A percentile compares a stretch with the other conserved stretches of the same genome.
Evolutionary conservation across 1,140 invertebrate species (phyloP).

Genomic region (Procambarus clarkii): DNA sequence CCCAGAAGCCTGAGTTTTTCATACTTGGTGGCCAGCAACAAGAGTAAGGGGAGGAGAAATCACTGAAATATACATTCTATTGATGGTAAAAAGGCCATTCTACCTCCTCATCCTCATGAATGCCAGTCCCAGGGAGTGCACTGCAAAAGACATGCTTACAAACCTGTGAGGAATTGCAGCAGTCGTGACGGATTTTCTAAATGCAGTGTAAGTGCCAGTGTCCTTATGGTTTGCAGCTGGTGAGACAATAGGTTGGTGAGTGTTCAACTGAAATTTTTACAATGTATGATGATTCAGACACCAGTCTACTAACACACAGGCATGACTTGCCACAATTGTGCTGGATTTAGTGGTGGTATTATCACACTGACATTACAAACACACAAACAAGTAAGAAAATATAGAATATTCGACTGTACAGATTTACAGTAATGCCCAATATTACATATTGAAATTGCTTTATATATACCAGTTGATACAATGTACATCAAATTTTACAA

Average conservation of each 20-base stretch:
- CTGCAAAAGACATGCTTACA: conserved; percentile 41
- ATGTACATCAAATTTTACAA: conserved; percentile 70
- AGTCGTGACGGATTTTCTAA: conserved; percentile 26
- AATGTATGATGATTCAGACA: conserved; percentile 37
- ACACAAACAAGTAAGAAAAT: conserved; percentile 73
- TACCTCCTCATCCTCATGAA: conserved; percentile 14
- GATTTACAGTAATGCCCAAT: conserved; percentile 72
- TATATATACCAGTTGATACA: conserved; percentile 70
- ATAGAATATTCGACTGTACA: conserved; percentile 73
- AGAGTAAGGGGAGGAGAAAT: conserved; percentile 15
- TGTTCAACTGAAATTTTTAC: conserved; percentile 39
- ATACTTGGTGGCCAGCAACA: conserved; percentile 10
- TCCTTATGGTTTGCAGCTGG: conserved; percentile 46
- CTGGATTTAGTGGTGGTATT: conserved; percentile 50
- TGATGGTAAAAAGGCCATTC: conserved; percentile 9
- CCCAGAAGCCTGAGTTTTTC: conserved; percentile 11
- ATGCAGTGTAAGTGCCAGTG: conserved; percentile 59
- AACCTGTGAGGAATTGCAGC: conserved; percentile 26
- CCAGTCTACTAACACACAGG: conserved; percentile 53
- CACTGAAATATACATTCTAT: conserved; percentile 4
- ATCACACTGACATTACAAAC: conserved; percentile 70
- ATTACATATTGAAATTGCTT: conserved; percentile 67
- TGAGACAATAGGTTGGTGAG: conserved; percentile 43
- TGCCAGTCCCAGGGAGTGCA: conserved; percentile 40
- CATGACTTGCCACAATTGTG: conserved; percentile 47